phyloP scores from a whole-genome alignment of 1,140 invertebrate genomes.

The Drosophila bocki region DNA sequence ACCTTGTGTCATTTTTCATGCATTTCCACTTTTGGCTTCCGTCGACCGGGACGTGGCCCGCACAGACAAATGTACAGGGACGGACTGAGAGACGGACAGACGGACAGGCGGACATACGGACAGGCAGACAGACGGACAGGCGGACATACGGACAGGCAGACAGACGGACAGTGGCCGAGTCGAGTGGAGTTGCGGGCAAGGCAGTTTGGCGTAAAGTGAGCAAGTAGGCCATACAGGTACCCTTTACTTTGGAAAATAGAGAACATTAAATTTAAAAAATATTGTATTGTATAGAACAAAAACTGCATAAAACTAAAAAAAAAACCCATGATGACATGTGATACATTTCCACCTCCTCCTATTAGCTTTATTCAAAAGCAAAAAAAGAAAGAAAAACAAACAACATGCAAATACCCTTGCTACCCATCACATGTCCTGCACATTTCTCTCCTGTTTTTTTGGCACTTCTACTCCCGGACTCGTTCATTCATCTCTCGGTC shows the following conservation, averaged over 20 bases:
- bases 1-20: conserved; percentile 81
- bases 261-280: too few relatives aligned
- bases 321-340: background rate
- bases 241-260: conserved; percentile 8
- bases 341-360: background rate
- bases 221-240: conserved; percentile 4
- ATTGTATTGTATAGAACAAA: too few relatives aligned
- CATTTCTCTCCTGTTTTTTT: conserved; percentile 1
- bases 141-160: conserved; percentile 20
- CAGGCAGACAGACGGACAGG: background rate
- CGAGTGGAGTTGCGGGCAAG: conserved; percentile 33
- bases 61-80: conserved; percentile 69
- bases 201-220: conserved; percentile 36
- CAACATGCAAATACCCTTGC: background rate
- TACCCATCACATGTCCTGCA: conserved; percentile 7
- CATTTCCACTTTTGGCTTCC: conserved; percentile 84
- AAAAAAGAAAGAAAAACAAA: background rate
- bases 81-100: conserved; percentile 36
- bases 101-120: too few relatives aligned
- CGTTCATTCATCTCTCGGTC: conserved; percentile 4
- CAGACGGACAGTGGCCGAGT: conserved; percentile 24
- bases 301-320: background rate
- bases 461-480: background rate
- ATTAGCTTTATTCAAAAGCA: background rate
- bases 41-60: conserved; percentile 71